These are phyloP conservation scores for Lamprologus sp. DNA, from an alignment of 2,113 vertebrate species.

Conservation along the genomic window DNA sequence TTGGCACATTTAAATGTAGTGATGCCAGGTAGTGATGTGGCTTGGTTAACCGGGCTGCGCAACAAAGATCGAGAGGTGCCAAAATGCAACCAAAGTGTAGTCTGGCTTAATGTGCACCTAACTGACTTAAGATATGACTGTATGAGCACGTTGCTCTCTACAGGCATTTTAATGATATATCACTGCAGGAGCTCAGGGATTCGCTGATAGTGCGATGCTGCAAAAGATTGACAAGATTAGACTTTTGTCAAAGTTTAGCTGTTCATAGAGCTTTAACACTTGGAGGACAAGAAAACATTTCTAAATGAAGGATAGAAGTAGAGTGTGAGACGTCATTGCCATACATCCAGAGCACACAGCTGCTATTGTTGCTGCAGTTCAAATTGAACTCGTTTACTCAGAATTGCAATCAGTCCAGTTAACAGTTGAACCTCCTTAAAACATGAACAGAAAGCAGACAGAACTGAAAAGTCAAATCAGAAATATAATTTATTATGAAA, in stretches of 20 bases:
- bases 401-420: neutral
- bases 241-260: neutral
- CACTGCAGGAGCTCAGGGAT: neutral
- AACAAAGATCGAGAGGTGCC: neutral
- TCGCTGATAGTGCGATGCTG: neutral
- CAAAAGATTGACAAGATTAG: neutral
- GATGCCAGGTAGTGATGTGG: neutral
- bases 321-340: neutral
- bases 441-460: neutral
- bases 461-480: neutral
- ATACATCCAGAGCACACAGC: neutral
- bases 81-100: neutral
- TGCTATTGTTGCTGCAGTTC: constrained; percentile 4
- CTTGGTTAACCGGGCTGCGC: neutral
- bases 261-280: neutral
- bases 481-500: neutral
- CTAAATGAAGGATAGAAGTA: neutral
- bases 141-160: neutral
- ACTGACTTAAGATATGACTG: neutral
- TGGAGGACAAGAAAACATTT: neutral
- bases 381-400: neutral
- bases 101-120: neutral
- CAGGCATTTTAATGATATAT: neutral
- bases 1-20: neutral
- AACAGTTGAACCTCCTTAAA: neutral